Evolutionary conservation across 1,140 invertebrate genomes (phyloP), one percentile per base, ranked within the genome.

Genomic region (Leucophenga varia): DNA sequence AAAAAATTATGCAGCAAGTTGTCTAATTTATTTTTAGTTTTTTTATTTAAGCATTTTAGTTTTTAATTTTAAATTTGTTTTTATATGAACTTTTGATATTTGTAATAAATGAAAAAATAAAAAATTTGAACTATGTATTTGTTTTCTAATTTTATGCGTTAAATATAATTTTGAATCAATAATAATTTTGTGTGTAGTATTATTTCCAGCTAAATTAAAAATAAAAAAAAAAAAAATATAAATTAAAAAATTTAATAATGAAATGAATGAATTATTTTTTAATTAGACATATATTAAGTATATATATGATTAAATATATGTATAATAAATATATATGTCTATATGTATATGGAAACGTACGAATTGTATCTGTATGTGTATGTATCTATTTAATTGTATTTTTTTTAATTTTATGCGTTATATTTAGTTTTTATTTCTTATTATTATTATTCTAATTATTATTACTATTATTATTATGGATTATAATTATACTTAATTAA

Each of bases 401-500:
- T 64, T 61, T 69, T 54, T 57, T 60, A 64, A 58, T 68, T 61
- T 68, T 61, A 64, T 64, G 58, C 58, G 65, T 69, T 61, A 61
- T 55, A 53, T 56, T 64, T 69, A 69, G 59, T 69, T 69, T 61
- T 47, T 57, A 64, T 59, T 61, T 64, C 69, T 59, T 18, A 59
- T 55, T 54, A 53, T 48, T 51, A 52, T 52, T 47, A 47, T 47
- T 47, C 32, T 28, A 28, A 44, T 52, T 52, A 52, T 45, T 58
- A 69, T 69, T 70, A 69, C 46, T 55, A 49, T 64, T n/a, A n/a
- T n/a, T n/a, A n/a, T n/a, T n/a, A n/a, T n/a, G n/a, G n/a, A n/a
- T n/a, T n/a, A n/a, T n/a, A n/a, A n/a, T n/a, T n/a, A n/a, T 69
- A 69, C 59, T 64, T 69, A 69, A 69, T 59, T 60, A 69, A 56